phyloP scores from a whole-genome alignment of 2,888 invertebrate species.

The Stictocephala bisonia region DNA sequence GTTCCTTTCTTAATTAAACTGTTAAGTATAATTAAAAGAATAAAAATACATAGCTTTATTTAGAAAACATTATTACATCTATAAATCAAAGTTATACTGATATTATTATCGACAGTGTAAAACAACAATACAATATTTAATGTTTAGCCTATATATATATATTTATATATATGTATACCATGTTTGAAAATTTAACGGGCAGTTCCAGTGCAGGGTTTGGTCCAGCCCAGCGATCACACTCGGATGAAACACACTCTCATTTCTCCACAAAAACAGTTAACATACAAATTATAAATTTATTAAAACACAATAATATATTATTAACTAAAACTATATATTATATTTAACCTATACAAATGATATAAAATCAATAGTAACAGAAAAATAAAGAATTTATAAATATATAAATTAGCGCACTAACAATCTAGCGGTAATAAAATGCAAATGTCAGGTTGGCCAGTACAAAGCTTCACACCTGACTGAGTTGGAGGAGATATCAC shows the following conservation, averaged over 20 bases:
- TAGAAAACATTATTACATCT: conserved; percentile 46
- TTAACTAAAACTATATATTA: conserved; percentile 28
- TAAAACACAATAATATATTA: conserved; percentile 26
- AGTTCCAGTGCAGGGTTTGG: conserved; percentile 23
- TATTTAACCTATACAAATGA: conserved; percentile 31
- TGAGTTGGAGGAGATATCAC: neutral
- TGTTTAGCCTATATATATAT: too few relatives aligned
- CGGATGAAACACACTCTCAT: neutral
- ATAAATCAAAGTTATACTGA: conserved; percentile 40
- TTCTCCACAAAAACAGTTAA: neutral
- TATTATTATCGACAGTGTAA: conserved; percentile 47
- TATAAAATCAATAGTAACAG: conserved; percentile 38
- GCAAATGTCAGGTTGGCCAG: conserved; percentile 1
- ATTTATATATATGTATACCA: conserved; percentile 43
- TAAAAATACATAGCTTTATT: conserved; percentile 46
- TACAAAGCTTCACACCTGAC: neutral
- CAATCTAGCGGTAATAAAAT: conserved; percentile 30
- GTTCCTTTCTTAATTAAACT: conserved; percentile 34
- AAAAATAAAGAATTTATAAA: conserved; percentile 21
- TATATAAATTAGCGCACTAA: conserved; percentile 10
- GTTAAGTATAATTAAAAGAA: conserved; percentile 46
- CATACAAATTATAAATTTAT: conserved; percentile 36
- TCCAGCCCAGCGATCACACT: conserved; percentile 6
- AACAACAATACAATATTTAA: conserved; percentile 44
- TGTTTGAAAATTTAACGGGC: conserved; percentile 40